Evolutionary conservation across 2,113 vertebrate species (phyloP).

Genomic region (Odontophorus gujanensis): DNA sequence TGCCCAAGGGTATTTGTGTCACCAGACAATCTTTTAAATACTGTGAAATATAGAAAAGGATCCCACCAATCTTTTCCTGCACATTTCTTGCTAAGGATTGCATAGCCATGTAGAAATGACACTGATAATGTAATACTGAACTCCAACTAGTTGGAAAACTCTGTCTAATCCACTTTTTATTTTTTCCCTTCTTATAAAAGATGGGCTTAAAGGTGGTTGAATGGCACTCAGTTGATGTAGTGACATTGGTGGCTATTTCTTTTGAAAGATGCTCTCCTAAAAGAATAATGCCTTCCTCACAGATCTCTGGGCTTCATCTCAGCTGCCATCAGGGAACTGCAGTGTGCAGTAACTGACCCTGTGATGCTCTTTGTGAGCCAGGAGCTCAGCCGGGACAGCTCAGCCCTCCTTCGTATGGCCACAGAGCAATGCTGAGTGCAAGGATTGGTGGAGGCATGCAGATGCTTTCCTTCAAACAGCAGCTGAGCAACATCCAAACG

Average conservation of each 20-base stretch:
- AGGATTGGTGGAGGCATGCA: neutral
- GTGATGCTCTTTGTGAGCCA: neutral
- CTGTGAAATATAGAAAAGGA: neutral
- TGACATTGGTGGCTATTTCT: neutral
- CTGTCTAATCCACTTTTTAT: neutral
- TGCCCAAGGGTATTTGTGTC: neutral
- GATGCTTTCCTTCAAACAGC: neutral
- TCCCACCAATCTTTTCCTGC: neutral
- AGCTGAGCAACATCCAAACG: neutral
- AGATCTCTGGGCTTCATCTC: neutral
- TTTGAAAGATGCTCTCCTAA: neutral
- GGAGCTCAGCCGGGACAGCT: neutral
- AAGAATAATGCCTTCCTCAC: neutral
- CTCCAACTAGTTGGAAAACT: neutral
- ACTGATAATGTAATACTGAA: neutral
- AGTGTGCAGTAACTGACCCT: accelerated
- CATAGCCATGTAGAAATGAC: neutral
- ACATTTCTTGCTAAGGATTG: neutral
- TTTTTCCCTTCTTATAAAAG: neutral
- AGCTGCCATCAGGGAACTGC: neutral
- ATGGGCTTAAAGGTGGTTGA: neutral
- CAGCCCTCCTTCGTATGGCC: accelerated
- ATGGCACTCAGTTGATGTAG: neutral
- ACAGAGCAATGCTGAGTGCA: neutral
- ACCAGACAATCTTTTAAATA: neutral